Evolutionary conservation across 2,797 vertebrate species (phyloP), one percentile per base, ranked within the genome.

Genomic region (Acridotheres tristis): DNA sequence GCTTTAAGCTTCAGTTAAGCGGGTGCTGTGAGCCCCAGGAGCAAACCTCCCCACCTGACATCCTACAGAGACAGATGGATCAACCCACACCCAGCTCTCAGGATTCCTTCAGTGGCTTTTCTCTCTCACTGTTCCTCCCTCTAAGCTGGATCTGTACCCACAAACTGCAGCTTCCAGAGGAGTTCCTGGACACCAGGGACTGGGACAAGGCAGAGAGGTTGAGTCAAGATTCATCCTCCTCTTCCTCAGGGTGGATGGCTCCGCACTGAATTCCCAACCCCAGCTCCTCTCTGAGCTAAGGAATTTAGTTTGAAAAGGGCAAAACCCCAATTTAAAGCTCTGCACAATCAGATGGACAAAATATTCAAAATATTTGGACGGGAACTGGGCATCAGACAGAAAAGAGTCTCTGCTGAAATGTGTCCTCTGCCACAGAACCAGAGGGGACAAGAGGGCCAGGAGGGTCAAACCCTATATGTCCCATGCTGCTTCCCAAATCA

Each of bases 401-500:
- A 84, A 78, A 43, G 25, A 84, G 34, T 20, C 16, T n/a, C 53
- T 62, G 59, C 4, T 34, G 59, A 17, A 10, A 8, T 23, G 34
- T 27, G 36, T 29, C 38, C 42, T 51, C 48, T 53, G 45, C 30
- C 77, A 61, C 50, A 23, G n/a, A 17, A 38, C 47, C 53, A 13
- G 55, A 43, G 45, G 62, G 76, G 73, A 67, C 7, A 6, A 25
- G 51, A 53, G 42, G 23, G 18, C n/a, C 25, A 63, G 16, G 29
- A 50, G 47, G 57, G 66, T 47, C 73, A 91, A 58, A 51, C 25
- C 16, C 25, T 17, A 6, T 0, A 1, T 13, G 51, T 55, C 51
- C 40, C 48, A 18, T 0, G 19, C 62, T 69, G 54, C 55, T 68
- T 45, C 72, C 30, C 0, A 0, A 48, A 34, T 45, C 63, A 21